These are phyloP conservation scores for Chrysocyon brachyurus DNA, from an alignment of 2,797 vertebrate genomes.

Conservation along the genomic window DNA sequence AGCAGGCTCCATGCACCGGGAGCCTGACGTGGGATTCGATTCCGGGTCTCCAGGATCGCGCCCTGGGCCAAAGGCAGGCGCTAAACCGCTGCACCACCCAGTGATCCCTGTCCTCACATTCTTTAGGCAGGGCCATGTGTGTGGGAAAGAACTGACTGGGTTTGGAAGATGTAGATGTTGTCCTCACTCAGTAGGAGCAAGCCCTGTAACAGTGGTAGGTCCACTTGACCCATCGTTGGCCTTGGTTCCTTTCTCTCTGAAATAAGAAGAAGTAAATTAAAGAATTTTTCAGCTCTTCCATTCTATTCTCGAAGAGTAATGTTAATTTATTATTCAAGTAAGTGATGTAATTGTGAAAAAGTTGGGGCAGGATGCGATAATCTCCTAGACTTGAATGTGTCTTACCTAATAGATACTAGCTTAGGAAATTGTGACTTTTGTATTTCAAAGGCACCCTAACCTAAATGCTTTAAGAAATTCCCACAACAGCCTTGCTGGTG, in stretches of 20 bases:
- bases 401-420: conserved; percentile 25
- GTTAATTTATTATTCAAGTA: conserved; percentile 56
- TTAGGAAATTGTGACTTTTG: conserved; percentile 56
- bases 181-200: neutral
- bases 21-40: accelerated
- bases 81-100: no score
- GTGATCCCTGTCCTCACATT: neutral
- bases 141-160: neutral
- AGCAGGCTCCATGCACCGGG: no score
- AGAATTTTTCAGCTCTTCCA: conserved; percentile 33
- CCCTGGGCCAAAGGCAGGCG: no score
- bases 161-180: neutral
- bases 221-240: neutral
- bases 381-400: conserved; percentile 49
- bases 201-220: neutral
- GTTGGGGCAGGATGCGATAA: neutral
- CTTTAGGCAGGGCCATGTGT: neutral
- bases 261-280: neutral
- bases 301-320: conserved; percentile 30
- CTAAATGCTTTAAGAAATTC: conserved; percentile 58
- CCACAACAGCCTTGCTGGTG: neutral
- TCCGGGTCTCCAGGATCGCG: no score
- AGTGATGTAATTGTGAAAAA: conserved; percentile 38
- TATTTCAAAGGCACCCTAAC: conserved; percentile 60
- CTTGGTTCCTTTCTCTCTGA: neutral